Base-by-base conservation (phyloP, 2,888 invertebrate species). In the Altica lythri region DNA sequence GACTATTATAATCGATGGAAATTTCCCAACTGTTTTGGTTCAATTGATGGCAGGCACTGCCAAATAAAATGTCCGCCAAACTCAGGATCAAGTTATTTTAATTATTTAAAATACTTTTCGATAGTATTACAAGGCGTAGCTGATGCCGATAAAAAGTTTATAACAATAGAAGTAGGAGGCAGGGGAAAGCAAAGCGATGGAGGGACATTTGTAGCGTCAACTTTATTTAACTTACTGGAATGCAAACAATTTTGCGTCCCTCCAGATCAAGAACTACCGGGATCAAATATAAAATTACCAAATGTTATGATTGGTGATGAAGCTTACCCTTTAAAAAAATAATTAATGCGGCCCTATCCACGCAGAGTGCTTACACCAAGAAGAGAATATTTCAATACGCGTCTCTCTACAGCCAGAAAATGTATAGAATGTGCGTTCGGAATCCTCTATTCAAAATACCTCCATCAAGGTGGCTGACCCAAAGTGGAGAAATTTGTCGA, bases 21-120 rank as follows among this genome's bases (percentile, higher is more conserved):
- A 17, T 60, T 60, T 45, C 50, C 56, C 25, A 55, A 62, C 35
- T 58, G 60, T 52, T 34, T 62, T 27, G 62, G 59, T 29, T 47
- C 56, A n/a, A 54, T 57, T 40, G 53, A 57, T 37, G 54, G 60
- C 13, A 53, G 55, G 25, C 57, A 60, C 37, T 57, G 50, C 22
- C 50, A 54, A 37, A 53, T 59, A 38, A 53, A 47, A 53, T 46
- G 47, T 27, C 55, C 55, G n/a, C 19, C 46, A 25, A 30, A 47
- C 30, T 32, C 37, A 37, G 57, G 57, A 9, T 58, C 51, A 16
- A 17, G 6, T 14, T 55, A 58, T 30, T 58, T 55, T 32, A 58
- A 60, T 44, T 60, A 60, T 34, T 19, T 55, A 35, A 46, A 53
- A 32, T 60, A 60, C 35, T 60, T 55, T 51, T 58, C 50, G n/a